Evolutionary conservation across 2,888 invertebrate species (phyloP), one percentile per base, ranked within the genome.

Genomic region (Eilema caniola): DNA sequence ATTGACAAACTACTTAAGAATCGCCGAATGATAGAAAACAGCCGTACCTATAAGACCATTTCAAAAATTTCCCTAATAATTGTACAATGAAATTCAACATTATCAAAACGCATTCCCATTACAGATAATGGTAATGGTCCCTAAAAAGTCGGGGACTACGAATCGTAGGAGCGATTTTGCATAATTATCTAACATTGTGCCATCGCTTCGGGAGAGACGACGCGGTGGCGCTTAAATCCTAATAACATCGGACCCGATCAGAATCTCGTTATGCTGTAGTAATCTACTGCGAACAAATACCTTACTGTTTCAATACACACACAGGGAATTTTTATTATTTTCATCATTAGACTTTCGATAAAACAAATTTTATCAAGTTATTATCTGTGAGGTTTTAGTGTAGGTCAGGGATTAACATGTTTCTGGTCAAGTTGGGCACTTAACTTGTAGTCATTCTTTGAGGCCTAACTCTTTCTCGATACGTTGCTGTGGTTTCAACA

Each of bases 131-230:
- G 93, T 92, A 89, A 93, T 94, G 93, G 81, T 83, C 89, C 90
- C 89, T 91, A 92, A 95, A 94, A 94, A 94, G 89, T 92, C 89
- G 89, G 92, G 93, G 92, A 87, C 88, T 90, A 89, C 88, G 92
- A 95, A 92, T 94, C 87, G 94, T 93, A 91, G 92, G 85, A 93
- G 93, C 94, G 93, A 94, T 95, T 95, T 95, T 93, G 94, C 95
- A 95, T 95, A 95, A 95, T 95, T 95, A 94, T 91, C 89, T 87
- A 86, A 87, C 88, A 88, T 88, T 88, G 87, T 84, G 87, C 83
- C 77, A 23, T 31, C 57, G 33, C 57, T 56, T 33, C 66, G 85
- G 83, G 76, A 80, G 90, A 89, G 90, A 89, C 89, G 89, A 89
- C 90, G 88, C 86, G 86, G 85, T 86, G 89, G 86, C 92, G 91